These are phyloP conservation scores for Chironomus tentans DNA, from an alignment of 2,888 invertebrate genomes.

Conservation along the genomic window DNA sequence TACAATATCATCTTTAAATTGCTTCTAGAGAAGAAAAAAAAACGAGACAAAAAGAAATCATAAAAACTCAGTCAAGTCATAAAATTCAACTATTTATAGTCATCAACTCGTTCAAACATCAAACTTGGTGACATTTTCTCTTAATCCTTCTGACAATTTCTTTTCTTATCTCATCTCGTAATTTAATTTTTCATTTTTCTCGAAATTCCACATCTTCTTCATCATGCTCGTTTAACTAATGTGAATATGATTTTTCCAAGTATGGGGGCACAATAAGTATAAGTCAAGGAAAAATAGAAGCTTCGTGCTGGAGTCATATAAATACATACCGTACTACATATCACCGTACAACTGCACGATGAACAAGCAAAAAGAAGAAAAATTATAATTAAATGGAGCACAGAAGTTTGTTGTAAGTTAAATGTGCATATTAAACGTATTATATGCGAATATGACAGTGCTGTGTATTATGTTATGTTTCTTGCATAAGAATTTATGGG, in stretches of 20 bases:
- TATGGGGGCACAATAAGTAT: conserved; percentile 19
- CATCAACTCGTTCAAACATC: background rate
- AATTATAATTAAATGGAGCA: background rate
- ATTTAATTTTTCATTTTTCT: too few relatives aligned
- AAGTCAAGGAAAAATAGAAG: background rate
- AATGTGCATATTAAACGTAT: too few relatives aligned
- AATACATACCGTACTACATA: background rate
- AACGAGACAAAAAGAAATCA: background rate
- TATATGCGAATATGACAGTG: too few relatives aligned
- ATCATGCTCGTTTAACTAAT: background rate
- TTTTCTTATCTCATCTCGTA: background rate
- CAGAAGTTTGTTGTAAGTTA: background rate
- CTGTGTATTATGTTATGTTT: background rate
- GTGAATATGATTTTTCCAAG: conserved; percentile 16
- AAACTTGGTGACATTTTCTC: conserved; percentile 17
- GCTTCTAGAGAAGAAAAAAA: background rate
- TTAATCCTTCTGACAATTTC: conserved; percentile 24
- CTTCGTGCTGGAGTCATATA: conserved; percentile 11
- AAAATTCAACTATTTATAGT: background rate
- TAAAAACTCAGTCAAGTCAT: background rate
- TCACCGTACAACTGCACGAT: background rate
- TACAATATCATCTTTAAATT: background rate
- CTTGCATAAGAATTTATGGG: background rate
- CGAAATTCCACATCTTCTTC: background rate
- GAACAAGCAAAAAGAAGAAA: background rate